Evolutionary conservation across 2,888 invertebrate species (phyloP).

Genomic region (Sarcophaga rosellei): DNA sequence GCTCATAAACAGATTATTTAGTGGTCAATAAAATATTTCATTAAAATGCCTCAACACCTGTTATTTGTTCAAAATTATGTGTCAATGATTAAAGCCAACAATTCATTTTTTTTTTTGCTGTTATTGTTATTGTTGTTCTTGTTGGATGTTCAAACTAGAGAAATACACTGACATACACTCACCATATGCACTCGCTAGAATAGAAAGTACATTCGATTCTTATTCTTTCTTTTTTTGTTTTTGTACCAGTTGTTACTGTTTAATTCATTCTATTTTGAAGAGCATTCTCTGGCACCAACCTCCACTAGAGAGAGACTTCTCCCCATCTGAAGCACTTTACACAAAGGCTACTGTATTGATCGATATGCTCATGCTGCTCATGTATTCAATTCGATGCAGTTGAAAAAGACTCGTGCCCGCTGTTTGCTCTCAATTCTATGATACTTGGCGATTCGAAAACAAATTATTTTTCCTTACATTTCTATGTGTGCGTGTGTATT

Average conservation of each 20-base stretch:
- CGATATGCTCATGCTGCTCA: neutral
- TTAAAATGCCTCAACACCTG: conserved; percentile 74
- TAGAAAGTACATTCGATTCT: no score
- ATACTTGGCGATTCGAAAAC: neutral
- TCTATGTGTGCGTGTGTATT: neutral
- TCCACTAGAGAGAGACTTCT: no score
- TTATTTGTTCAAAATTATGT: conserved; percentile 74
- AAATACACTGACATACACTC: no score
- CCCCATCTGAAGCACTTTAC: no score
- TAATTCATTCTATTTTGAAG: conserved; percentile 43
- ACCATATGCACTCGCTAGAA: no score
- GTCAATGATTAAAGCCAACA: conserved; percentile 75
- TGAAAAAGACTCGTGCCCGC: conserved; percentile 36
- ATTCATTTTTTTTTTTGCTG: conserved; percentile 11
- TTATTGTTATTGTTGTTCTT: neutral
- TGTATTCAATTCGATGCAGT: neutral
- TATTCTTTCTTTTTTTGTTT: neutral
- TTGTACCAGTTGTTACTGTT: conserved; percentile 57
- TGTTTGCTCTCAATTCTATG: conserved; percentile 1
- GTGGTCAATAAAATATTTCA: conserved; percentile 59
- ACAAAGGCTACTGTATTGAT: neutral
- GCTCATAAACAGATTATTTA: conserved; percentile 38
- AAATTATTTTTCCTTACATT: no score
- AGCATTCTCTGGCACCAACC: neutral
- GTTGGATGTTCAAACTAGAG: neutral